Evolutionary conservation across 2,113 vertebrate species (phyloP).

Genomic region (Mustelus asterias): DNA sequence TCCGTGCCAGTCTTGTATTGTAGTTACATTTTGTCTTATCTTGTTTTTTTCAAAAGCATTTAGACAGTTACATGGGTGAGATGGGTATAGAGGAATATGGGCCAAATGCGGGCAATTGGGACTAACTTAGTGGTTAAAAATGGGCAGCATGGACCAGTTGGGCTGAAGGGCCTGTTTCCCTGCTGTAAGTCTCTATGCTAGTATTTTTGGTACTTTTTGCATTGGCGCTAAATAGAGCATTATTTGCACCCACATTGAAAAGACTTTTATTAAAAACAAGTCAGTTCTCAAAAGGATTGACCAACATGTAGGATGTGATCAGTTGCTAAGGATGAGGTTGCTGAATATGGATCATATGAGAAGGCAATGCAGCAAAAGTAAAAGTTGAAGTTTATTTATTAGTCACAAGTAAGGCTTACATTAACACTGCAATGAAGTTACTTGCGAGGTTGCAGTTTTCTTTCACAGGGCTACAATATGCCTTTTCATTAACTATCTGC

Average conservation of each 20-base stretch:
- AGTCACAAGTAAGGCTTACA: too few species aligned
- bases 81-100: too few species aligned
- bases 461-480: neutral
- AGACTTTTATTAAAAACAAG: neutral
- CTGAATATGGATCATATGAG: neutral
- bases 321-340: neutral
- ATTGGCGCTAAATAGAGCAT: neutral
- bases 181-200: neutral
- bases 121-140: too few species aligned
- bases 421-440: neutral
- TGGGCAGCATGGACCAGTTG: too few species aligned
- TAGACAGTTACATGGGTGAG: too few species aligned
- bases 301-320: neutral
- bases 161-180: too few species aligned
- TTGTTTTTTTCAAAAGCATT: too few species aligned
- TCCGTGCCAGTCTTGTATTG: neutral
- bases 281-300: neutral
- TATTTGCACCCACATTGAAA: too few species aligned
- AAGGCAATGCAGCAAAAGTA: neutral
- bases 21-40: too few species aligned
- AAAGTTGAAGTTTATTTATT: too few species aligned
- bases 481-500: neutral
- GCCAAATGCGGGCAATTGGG: too few species aligned
- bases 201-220: neutral
- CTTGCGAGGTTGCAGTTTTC: neutral